Evolutionary conservation across 2,797 vertebrate genomes (phyloP), one percentile per base, ranked within the genome.

Genomic region (Amblyraja radiata): DNA sequence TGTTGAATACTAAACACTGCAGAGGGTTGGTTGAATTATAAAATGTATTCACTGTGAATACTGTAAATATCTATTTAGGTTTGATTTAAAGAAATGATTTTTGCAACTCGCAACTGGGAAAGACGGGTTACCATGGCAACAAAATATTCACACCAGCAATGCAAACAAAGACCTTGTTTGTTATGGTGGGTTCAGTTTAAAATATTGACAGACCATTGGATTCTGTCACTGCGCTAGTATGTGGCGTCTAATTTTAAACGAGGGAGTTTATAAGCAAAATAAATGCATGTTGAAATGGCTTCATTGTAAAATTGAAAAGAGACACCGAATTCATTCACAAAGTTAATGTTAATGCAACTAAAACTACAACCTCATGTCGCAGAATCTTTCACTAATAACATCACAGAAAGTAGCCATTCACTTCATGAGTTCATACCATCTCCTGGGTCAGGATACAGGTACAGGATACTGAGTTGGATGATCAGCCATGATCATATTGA

Each of bases 111-210:
- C 25, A 90, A 73, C 25, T 46, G 74, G 74, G 21, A 73, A 46
- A 71, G 65, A 13, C 9, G 28, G 46, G 46, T 46, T 73, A 36
- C 36, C 46, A 65, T 46, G 23, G 32, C 36, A 73, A 65, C 36
- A 23, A 39, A 65, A 32, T 54, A 68, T 68, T 23, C 65, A 73
- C 3, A 10, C 23, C 32, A 71, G 0, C 23, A 90, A 73, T 23
- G 61, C 7, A 13, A 36, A 65, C 93, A 93, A 93, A 94, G 93
- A 96, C 96, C 96, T 97, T 97, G 96, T 94, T 74, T 25, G 73
- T 54, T 96, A 95, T 94, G 95, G 95, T 94, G 96, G 97, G 97
- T 97, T 98, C 97, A 95, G 58, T 94, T 94, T 95, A 93, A 95
- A 94, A 95, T 95, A 94, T 95, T 93, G 94, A 94, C 94, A 94